phyloP scores from a whole-genome alignment of 2,797 vertebrate genomes.

The Varecia variegata region DNA sequence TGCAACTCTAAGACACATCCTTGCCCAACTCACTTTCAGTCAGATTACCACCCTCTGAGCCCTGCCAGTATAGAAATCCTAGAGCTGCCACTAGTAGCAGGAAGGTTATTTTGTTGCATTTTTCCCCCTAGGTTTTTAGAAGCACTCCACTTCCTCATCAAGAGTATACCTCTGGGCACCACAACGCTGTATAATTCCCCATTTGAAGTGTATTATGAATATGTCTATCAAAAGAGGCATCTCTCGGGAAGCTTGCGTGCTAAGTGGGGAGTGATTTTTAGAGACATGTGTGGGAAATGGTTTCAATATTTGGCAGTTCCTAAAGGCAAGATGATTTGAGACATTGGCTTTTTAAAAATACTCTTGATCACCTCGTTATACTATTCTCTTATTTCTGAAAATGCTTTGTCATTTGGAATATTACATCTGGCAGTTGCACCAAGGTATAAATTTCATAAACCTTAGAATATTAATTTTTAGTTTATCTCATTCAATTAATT shows the following conservation, averaged over 20 bases:
- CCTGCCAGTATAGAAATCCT: neutral
- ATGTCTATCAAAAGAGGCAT: constrained; percentile 28
- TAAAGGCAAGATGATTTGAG: constrained; percentile 57
- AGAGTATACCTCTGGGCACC: constrained; percentile 7
- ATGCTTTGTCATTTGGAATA: constrained; percentile 21
- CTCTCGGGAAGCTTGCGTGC: constrained; percentile 48
- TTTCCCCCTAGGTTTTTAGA: neutral
- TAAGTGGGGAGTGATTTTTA: constrained; percentile 49
- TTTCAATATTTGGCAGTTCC: constrained; percentile 62
- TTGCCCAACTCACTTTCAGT: neutral
- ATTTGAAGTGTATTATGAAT: neutral
- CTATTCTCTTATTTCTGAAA: constrained; percentile 49
- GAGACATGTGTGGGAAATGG: constrained; percentile 50
- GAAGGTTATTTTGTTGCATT: neutral
- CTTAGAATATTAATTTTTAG: neutral
- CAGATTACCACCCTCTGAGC: neutral
- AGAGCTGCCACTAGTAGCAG: neutral
- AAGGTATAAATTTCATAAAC: neutral
- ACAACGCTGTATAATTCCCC: neutral
- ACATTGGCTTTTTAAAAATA: neutral
- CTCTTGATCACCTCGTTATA: neutral
- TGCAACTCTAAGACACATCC: neutral
- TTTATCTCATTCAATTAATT: constrained; percentile 5
- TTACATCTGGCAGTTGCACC: neutral
- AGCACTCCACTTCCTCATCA: constrained; percentile 7